phyloP scores from a whole-genome alignment of 2,888 invertebrate genomes.

The Stomorhina lunata region DNA sequence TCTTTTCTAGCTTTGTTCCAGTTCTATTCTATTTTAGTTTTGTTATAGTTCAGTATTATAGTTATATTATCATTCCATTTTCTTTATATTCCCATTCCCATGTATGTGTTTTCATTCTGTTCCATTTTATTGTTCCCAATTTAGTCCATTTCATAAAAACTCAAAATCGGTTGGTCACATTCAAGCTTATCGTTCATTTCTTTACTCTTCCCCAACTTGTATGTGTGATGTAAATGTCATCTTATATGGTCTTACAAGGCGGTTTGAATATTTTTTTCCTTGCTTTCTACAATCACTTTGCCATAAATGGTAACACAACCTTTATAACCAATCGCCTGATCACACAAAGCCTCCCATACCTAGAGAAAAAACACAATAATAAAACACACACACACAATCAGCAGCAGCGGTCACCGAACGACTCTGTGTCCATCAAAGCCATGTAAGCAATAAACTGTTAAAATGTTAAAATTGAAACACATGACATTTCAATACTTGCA shows the following conservation, averaged over 20 bases:
- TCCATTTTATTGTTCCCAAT: no score
- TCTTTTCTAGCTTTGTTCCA: no score
- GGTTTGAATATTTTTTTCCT: constrained; percentile 24
- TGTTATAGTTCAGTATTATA: no score
- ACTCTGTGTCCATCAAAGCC: constrained; percentile 59
- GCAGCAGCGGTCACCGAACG: constrained; percentile 1
- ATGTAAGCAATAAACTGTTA: constrained; percentile 65
- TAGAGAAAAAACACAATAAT: not conserved
- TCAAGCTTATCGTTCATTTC: not conserved
- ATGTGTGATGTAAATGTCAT: constrained; percentile 56
- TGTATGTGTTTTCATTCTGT: no score
- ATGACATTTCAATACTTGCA: constrained; percentile 79
- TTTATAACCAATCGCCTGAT: constrained; percentile 37
- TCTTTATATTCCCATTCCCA: no score
- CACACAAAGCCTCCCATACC: not conserved
- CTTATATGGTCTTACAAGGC: constrained; percentile 59
- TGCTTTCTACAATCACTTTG: constrained; percentile 49
- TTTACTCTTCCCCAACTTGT: not conserved
- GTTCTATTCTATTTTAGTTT: no score
- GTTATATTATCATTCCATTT: no score
- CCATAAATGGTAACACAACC: constrained; percentile 63
- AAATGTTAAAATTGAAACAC: constrained; percentile 67
- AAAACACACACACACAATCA: not conserved
- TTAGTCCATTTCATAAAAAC: not conserved
- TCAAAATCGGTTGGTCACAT: constrained; percentile 24